These are phyloP conservation scores for Antitype chi DNA, from an alignment of 2,888 invertebrate genomes.

Conservation along the genomic window DNA sequence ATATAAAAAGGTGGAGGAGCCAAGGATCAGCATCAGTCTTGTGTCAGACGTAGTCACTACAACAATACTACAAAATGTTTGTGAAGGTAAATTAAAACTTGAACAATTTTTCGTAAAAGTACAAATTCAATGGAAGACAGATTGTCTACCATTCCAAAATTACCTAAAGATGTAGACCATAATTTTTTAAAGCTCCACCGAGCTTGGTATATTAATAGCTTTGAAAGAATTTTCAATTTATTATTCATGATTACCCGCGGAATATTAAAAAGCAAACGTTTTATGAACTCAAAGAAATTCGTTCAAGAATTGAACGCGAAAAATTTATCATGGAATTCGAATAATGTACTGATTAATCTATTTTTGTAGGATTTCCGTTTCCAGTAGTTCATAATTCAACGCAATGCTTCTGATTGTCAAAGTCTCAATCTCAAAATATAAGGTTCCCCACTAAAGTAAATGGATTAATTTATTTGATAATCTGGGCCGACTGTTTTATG, in stretches of 20 bases:
- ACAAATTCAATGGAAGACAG: not conserved
- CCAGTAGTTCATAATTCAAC: not conserved
- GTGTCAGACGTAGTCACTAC: conserved; percentile 79
- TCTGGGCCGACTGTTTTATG: not conserved
- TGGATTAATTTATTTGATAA: not conserved
- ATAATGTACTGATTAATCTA: not conserved
- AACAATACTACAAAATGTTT: conserved; percentile 78
- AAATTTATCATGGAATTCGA: conserved; percentile 2
- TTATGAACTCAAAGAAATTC: conserved; percentile 11
- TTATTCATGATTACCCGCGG: conserved; percentile 24
- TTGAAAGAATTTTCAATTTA: conserved; percentile 11
- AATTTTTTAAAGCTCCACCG: conserved; percentile 1
- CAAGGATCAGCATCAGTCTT: conserved; percentile 70
- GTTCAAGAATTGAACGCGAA: not conserved
- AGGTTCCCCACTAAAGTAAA: not conserved
- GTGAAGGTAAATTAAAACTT: conserved; percentile 78
- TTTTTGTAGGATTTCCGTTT: not conserved
- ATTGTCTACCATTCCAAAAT: not conserved
- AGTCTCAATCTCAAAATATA: not conserved
- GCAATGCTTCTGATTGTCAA: no score
- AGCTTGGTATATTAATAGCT: not conserved
- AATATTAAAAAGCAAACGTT: conserved; percentile 34
- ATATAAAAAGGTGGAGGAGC: conserved; percentile 74
- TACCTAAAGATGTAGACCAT: not conserved
- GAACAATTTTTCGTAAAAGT: not conserved